phyloP scores from a whole-genome alignment of 2,797 vertebrate species.

The Leucoraja ocellata region DNA sequence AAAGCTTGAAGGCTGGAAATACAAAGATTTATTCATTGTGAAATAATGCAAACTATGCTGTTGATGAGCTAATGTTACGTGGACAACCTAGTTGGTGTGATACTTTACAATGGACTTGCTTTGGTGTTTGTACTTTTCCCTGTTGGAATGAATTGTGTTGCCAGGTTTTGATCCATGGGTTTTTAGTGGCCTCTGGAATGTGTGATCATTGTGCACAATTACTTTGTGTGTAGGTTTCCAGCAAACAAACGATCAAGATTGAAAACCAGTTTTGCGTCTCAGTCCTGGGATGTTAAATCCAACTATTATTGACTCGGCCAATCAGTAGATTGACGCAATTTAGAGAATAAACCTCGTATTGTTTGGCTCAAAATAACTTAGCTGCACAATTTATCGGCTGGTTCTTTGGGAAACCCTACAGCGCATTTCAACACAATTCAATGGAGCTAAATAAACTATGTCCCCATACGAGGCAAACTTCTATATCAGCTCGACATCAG shows the following conservation, averaged over 20 bases:
- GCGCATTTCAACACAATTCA: background rate
- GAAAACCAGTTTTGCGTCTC: background rate
- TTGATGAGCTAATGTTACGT: background rate
- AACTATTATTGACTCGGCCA: background rate
- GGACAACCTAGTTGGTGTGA: background rate
- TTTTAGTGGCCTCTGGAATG: background rate
- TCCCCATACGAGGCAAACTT: background rate
- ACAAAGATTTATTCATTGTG: background rate
- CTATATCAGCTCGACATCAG: background rate
- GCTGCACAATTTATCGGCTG: background rate
- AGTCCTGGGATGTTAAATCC: background rate
- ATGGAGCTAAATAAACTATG: background rate
- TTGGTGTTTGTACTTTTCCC: background rate
- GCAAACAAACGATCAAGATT: background rate
- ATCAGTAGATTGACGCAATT: background rate
- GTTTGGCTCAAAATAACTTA: background rate
- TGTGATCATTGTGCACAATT: background rate
- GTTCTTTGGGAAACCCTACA: background rate
- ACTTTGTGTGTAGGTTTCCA: background rate
- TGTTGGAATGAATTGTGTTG: background rate
- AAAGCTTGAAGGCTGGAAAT: background rate
- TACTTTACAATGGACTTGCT: background rate
- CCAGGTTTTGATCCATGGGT: no score
- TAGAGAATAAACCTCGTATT: background rate
- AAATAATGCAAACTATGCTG: background rate